phyloP scores from a whole-genome alignment of 2,113 vertebrate genomes.

The Vidua chalybeata region DNA sequence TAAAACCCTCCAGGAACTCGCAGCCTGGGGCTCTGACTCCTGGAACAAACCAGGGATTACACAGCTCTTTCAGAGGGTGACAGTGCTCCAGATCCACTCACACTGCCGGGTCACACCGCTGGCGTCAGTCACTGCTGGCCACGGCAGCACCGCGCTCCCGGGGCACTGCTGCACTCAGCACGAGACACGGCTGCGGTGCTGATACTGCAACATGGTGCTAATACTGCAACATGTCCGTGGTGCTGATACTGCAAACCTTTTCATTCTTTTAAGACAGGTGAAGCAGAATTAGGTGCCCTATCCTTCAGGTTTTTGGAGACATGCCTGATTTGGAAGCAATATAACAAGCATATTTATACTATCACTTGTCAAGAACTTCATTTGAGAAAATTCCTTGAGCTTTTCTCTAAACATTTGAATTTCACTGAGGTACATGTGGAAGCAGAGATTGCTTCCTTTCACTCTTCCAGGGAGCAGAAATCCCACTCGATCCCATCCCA shows the following conservation, averaged over 20 bases:
- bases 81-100: background rate
- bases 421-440: background rate
- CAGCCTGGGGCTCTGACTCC: background rate
- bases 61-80: background rate
- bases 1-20: background rate
- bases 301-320: background rate
- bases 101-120: background rate
- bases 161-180: background rate
- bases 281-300: background rate
- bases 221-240: no score
- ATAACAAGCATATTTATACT: background rate
- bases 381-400: background rate
- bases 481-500: background rate
- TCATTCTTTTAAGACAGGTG: background rate
- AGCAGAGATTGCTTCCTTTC: background rate
- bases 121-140: background rate
- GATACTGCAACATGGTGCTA: no score
- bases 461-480: background rate
- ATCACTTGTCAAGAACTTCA: background rate
- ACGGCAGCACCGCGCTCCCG: accelerated
- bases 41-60: background rate
- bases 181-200: accelerated
- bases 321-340: background rate
- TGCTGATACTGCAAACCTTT: background rate
- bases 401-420: background rate